These are phyloP conservation scores for Phyllotis vaccarum DNA, from an alignment of 2,797 vertebrate genomes.

Conservation along the genomic window DNA sequence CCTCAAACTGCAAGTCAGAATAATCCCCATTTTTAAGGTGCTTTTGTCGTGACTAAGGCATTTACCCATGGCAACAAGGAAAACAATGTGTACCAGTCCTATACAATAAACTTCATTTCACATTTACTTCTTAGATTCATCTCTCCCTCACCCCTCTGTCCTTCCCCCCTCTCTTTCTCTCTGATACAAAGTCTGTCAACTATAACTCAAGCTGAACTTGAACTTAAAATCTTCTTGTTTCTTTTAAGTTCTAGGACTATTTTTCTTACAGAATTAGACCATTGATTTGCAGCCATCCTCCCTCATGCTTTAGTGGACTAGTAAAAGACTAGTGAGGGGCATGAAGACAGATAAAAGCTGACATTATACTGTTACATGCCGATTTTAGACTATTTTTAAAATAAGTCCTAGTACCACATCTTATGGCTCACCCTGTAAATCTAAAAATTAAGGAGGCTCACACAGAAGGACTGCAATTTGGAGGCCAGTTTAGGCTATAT, in stretches of 20 bases:
- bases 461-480: neutral
- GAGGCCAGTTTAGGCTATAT: neutral
- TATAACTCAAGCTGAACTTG: neutral
- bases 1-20: neutral
- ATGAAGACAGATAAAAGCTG: neutral
- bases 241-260: neutral
- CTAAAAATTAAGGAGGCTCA: neutral
- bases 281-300: neutral
- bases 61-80: neutral
- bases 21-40: neutral
- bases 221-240: neutral
- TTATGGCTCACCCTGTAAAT: neutral
- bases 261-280: conserved; percentile 15
- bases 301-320: conserved; percentile 25
- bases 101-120: neutral
- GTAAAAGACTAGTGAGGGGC: neutral
- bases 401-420: neutral
- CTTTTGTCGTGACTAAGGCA: neutral
- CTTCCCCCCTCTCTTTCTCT: no score
- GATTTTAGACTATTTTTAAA: conserved; percentile 20
- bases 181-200: neutral
- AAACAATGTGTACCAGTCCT: neutral
- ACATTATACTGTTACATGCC: neutral
- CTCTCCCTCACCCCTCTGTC: neutral
- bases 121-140: neutral